phyloP scores from a whole-genome alignment of 2,888 invertebrate species.

The Pristionchus exspectatus region DNA sequence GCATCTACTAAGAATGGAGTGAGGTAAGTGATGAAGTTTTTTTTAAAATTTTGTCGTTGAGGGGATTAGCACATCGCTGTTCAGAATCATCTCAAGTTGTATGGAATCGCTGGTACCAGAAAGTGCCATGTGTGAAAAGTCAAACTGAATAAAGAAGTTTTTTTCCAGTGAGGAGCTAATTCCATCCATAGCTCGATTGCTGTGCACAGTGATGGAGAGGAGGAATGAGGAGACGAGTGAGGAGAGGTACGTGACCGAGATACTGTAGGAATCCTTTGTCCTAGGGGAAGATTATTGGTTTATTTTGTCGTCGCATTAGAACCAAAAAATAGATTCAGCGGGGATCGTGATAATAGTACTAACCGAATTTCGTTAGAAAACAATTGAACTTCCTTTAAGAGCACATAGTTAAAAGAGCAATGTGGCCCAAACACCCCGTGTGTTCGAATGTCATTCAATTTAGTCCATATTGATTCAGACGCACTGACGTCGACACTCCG shows the following conservation, averaged over 20 bases:
- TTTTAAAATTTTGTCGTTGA: not conserved
- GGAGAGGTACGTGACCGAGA: not conserved
- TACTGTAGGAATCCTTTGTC: too few species aligned
- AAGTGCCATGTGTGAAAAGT: not conserved
- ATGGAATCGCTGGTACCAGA: not conserved
- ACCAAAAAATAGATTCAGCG: too few species aligned
- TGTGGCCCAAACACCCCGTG: not conserved
- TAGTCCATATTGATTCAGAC: not conserved
- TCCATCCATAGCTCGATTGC: conserved; percentile 16
- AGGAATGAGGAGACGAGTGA: not conserved
- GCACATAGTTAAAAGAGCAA: not conserved
- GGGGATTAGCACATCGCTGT: too few species aligned
- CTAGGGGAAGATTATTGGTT: too few species aligned
- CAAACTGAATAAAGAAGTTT: not conserved
- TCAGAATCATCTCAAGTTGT: not conserved
- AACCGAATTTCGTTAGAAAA: too few species aligned
- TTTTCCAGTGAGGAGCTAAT: conserved; percentile 35
- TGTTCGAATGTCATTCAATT: not conserved
- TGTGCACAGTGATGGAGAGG: conserved; percentile 37
- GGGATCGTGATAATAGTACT: too few species aligned
- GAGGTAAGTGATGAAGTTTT: not conserved
- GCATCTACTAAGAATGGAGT: not conserved
- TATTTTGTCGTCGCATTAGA: too few species aligned
- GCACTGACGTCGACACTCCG: not conserved
- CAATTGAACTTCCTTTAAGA: not conserved